Conservation (phyloP, 2,113 vertebrate species). For the Cercocebus atys region DNA sequence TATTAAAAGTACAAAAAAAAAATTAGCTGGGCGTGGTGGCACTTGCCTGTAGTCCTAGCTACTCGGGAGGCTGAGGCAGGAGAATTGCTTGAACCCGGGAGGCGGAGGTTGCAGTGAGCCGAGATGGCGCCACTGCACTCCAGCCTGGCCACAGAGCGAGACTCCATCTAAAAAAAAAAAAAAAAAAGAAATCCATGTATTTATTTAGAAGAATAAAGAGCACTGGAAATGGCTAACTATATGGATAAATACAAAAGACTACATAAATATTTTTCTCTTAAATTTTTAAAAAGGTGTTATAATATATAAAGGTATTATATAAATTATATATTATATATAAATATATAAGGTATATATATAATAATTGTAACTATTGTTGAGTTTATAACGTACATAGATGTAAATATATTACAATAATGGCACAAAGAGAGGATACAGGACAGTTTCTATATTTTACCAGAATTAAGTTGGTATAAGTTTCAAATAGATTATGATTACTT, state of each 20-base stretch:
- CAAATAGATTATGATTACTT: background rate
- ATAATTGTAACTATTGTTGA: background rate
- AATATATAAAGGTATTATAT: background rate
- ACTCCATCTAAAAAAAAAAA: too few species aligned
- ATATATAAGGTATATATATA: background rate
- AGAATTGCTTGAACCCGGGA: too few species aligned
- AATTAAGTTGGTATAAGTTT: background rate
- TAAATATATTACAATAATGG: background rate
- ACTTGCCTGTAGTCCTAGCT: too few species aligned
- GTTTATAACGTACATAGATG: background rate
- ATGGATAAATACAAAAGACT: background rate
- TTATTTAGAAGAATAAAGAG: background rate
- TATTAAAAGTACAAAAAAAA: too few species aligned
- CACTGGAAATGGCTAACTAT: background rate
- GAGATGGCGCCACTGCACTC: too few species aligned
- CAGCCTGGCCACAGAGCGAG: too few species aligned
- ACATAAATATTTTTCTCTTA: background rate
- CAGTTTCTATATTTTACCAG: constrained; percentile 10
- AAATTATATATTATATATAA: background rate
- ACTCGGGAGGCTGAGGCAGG: too few species aligned
- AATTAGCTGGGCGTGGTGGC: too few species aligned
- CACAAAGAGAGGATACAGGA: background rate
- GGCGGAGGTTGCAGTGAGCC: too few species aligned
- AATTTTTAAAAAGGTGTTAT: background rate
- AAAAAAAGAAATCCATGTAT: background rate